phyloP scores from a whole-genome alignment of 2,888 invertebrate species.

The Prosapia bicincta region DNA sequence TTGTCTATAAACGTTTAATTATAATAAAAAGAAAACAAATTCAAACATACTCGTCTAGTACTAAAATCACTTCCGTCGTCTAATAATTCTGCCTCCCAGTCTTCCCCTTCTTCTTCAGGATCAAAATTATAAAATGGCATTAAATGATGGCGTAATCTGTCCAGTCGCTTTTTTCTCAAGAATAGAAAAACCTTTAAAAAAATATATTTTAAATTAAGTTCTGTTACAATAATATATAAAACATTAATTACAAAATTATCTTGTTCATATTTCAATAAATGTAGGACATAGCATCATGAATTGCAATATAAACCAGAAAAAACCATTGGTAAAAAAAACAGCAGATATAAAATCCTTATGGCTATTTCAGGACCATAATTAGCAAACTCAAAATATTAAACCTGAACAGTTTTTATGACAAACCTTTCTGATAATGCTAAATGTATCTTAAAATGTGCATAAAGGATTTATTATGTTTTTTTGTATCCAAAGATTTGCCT shows the following conservation, averaged over 20 bases:
- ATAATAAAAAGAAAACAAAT: no score
- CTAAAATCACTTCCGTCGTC: slow-evolving; percentile 43
- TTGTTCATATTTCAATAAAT: background rate
- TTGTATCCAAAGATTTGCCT: no score
- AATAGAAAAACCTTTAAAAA: slow-evolving; percentile 51
- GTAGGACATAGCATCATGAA: background rate
- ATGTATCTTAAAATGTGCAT: no score
- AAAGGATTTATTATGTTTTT: no score
- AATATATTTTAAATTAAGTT: background rate
- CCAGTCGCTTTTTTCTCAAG: slow-evolving; percentile 53
- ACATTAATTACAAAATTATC: background rate
- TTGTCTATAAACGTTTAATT: no score
- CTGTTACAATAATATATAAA: background rate
- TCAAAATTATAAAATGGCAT: slow-evolving; percentile 67
- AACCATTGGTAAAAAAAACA: background rate
- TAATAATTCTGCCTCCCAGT: slow-evolving; percentile 63
- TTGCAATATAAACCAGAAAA: background rate
- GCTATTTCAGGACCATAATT: no score
- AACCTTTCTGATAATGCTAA: no score
- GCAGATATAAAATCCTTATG: no score
- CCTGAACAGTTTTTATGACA: no score
- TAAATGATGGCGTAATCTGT: slow-evolving; percentile 57
- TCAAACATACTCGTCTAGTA: slow-evolving; percentile 32
- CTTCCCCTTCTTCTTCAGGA: slow-evolving; percentile 59
- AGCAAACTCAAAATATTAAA: no score